Conservation (phyloP, 1,140 invertebrate species). For the Ptiloglossa arizonensis region DNA sequence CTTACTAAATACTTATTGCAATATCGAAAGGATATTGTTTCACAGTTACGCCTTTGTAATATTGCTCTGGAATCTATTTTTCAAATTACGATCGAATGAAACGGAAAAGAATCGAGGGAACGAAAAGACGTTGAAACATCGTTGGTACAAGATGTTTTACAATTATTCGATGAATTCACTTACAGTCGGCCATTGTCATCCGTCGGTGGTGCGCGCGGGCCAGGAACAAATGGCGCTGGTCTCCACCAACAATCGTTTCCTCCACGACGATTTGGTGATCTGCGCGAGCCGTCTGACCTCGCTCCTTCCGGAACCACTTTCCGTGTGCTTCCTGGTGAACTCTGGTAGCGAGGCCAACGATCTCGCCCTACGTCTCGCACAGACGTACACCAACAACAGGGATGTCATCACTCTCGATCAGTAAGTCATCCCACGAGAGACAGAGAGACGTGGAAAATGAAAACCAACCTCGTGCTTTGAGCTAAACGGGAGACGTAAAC, state of each 20-base stretch:
- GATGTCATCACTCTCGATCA: constrained; percentile 97
- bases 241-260: constrained; percentile 96
- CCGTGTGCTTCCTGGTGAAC: constrained; percentile 98
- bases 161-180: neutral
- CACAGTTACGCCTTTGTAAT: no score
- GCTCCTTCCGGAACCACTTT: constrained; percentile 91
- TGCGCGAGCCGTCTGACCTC: constrained; percentile 92
- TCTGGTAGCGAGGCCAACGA: constrained; percentile 99
- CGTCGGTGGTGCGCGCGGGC: constrained; percentile 94
- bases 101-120: no score
- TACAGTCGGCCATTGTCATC: constrained; percentile 98
- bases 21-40: no score
- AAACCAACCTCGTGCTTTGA: neutral
- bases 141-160: no score
- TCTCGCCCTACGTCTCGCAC: constrained; percentile 94
- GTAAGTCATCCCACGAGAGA: constrained; percentile 86
- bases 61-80: no score
- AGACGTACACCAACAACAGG: constrained; percentile 92
- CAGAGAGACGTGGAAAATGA: neutral
- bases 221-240: constrained; percentile 93
- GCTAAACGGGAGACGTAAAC: neutral
- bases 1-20: no score
- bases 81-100: no score
- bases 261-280: constrained; percentile 97
- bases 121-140: no score